Conservation (phyloP, 2,888 invertebrate species). For the Ptycholaimellus sp. region DNA sequence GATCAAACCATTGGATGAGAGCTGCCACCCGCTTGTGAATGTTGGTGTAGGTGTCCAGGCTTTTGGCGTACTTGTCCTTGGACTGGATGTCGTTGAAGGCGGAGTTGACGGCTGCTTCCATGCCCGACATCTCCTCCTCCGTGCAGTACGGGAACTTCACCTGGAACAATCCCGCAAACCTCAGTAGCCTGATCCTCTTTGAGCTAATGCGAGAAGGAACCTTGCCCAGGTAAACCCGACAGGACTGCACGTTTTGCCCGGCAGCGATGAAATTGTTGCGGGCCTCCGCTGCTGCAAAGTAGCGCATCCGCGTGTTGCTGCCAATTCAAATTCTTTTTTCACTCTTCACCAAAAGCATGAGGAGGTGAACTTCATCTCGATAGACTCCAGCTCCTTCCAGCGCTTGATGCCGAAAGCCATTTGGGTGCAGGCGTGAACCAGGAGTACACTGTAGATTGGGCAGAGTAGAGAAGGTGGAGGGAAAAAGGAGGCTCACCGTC, state of each 20-base stretch:
- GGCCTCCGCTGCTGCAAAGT: slow-evolving; percentile 32
- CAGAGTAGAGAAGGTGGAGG: neutral
- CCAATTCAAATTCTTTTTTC: neutral
- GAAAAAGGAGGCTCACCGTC: slow-evolving; percentile 11
- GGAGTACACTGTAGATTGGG: slow-evolving; percentile 19
- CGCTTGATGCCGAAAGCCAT: slow-evolving; percentile 29
- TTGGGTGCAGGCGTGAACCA: slow-evolving; percentile 33
- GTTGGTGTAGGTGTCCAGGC: slow-evolving; percentile 27
- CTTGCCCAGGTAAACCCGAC: slow-evolving; percentile 31
- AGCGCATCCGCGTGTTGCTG: slow-evolving; percentile 29
- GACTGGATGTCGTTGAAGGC: slow-evolving; percentile 34
- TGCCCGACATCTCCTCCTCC: slow-evolving; percentile 29
- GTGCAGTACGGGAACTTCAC: slow-evolving; percentile 35
- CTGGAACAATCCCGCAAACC: slow-evolving; percentile 6
- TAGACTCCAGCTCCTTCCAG: slow-evolving; percentile 29
- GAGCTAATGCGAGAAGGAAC: slow-evolving; percentile 10
- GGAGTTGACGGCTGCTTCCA: slow-evolving; percentile 30
- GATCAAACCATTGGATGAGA: slow-evolving; percentile 35
- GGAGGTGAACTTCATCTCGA: slow-evolving; percentile 23
- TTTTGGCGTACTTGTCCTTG: slow-evolving; percentile 24
- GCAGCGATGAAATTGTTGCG: slow-evolving; percentile 35
- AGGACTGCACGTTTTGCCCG: slow-evolving; percentile 32
- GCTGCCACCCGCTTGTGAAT: slow-evolving; percentile 31
- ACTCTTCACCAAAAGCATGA: neutral
- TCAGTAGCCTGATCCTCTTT: neutral